Conservation (phyloP, 2,113 vertebrate genomes). For the Protomyctophum bolini region DNA sequence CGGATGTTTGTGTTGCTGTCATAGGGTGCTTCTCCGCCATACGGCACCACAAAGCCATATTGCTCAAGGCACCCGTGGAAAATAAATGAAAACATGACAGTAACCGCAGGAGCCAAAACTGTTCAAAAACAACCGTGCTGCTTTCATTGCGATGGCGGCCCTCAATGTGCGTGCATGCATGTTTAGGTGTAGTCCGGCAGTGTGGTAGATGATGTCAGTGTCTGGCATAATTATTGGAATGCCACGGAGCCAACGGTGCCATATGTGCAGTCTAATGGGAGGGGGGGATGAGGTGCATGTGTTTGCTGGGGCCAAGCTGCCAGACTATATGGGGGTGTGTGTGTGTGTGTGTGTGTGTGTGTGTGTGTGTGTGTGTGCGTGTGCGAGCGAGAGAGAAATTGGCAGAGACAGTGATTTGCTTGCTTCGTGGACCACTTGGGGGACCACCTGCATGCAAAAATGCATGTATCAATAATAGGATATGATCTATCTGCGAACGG, state of each 20-base stretch:
- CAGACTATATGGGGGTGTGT: constrained; percentile 48
- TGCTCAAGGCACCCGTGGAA: constrained; percentile 28
- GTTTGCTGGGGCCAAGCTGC: constrained; percentile 44
- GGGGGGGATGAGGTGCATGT: constrained; percentile 41
- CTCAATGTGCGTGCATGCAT: constrained; percentile 19
- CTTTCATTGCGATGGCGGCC: constrained; percentile 20
- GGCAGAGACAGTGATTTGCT: too few species aligned
- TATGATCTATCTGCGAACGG: too few species aligned
- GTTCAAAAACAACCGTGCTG: constrained; percentile 41
- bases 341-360: not conserved
- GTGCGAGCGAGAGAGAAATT: not conserved
- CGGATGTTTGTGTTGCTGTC: constrained; percentile 3
- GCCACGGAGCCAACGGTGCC: constrained; percentile 40
- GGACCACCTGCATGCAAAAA: too few species aligned
- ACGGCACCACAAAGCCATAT: constrained; percentile 28
- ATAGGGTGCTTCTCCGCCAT: constrained; percentile 41
- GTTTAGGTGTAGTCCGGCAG: constrained; percentile 51
- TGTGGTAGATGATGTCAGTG: constrained; percentile 7
- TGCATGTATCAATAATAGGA: too few species aligned
- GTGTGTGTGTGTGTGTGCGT: not conserved
- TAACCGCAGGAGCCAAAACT: constrained; percentile 50
- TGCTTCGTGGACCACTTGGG: too few species aligned
- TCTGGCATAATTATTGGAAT: constrained; percentile 33
- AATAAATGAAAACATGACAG: constrained; percentile 65
- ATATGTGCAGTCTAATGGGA: constrained; percentile 49